Base-by-base conservation (phyloP, 2,113 vertebrate species). In the Xiphias gladius region DNA sequence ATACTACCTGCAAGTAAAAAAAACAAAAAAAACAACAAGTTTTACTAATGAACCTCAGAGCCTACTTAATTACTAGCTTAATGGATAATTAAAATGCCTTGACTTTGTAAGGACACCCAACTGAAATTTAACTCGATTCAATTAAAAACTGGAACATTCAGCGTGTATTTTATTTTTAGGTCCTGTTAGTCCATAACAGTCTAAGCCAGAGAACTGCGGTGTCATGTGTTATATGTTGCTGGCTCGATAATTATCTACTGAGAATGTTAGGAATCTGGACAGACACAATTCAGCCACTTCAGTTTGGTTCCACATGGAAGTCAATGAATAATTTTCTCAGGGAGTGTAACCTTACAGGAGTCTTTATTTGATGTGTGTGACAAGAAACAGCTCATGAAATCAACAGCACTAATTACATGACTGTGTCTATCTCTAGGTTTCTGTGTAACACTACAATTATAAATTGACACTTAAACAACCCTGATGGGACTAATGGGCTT, bases 181-280 rank as follows among this genome's bases (percentile, higher is more conserved):
- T 54, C 14, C n/a, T 66, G 61, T 52, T 39, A 39, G 22, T 30
- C 14, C 20, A 22, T 28, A 19, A 19, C 32, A 63, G 59, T 3
- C 41, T n/a, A 7, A 39, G 28, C 46, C 59, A 75, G 17, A 43
- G 61, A 73, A 39, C n/a, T 3, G 11, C 72, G 24, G 7, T 14
- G 30, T n/a, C 13, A 4, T 54, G n/a, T 10, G 17, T 61, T 71
- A 26, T 12, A 59, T 59, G 8, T 24, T 26, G 20, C 20, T 48
- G n/a, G 58, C 12, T 80, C n/a, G 4, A 66, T 70, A 74, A 72
- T 75, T 20, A 69, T 26, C 32, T 30, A 54, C 55, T 39, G 35
- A 75, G 14, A 74, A 24, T 61, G 68, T 66, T 16, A 41, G 35
- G 50, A 52, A 62, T 66, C 54, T 64, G 5, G 26, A 80, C 24